Evolutionary conservation across 2,888 invertebrate genomes (phyloP).

Genomic region (Chloroclystis v-ata): DNA sequence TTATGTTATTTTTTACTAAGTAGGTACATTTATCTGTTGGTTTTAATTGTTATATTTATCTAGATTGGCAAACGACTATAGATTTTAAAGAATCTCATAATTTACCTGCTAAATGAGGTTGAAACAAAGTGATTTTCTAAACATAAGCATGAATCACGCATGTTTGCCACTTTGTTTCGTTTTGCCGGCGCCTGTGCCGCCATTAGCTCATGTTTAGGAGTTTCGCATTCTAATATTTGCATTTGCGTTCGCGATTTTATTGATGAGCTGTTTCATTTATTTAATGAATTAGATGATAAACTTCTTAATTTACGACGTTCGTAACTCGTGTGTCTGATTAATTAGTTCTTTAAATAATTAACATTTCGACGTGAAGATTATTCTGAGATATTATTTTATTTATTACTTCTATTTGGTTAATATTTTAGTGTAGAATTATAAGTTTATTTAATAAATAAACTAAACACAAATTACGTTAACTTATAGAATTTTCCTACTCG

Average conservation of each 20-base stretch:
- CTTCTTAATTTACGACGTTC: background rate
- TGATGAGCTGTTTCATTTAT: background rate
- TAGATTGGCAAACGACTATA: background rate
- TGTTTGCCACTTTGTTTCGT: slow-evolving; percentile 29
- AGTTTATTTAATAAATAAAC: background rate
- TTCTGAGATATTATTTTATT: background rate
- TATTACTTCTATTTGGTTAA: background rate
- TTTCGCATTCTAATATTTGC: slow-evolving; percentile 14
- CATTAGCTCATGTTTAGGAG: slow-evolving; percentile 12
- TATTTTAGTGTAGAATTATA: no score
- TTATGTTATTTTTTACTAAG: slow-evolving; percentile 23
- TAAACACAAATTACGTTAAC: background rate
- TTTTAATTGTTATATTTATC: background rate
- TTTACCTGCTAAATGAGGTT: slow-evolving; percentile 19
- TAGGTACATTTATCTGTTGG: no score
- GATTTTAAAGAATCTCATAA: slow-evolving; percentile 3
- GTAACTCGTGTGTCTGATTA: background rate
- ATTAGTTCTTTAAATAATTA: no score
- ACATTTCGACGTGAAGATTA: background rate
- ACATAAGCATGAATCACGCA: slow-evolving; percentile 39
- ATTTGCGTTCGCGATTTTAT: background rate
- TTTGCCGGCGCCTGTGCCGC: slow-evolving; percentile 24
- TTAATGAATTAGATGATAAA: background rate
- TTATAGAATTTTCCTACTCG: slow-evolving; percentile 6
- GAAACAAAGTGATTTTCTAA: slow-evolving; percentile 39